phyloP scores from a whole-genome alignment of 92 coral and sea anemone species.

The Bergia puertoricense region DNA sequence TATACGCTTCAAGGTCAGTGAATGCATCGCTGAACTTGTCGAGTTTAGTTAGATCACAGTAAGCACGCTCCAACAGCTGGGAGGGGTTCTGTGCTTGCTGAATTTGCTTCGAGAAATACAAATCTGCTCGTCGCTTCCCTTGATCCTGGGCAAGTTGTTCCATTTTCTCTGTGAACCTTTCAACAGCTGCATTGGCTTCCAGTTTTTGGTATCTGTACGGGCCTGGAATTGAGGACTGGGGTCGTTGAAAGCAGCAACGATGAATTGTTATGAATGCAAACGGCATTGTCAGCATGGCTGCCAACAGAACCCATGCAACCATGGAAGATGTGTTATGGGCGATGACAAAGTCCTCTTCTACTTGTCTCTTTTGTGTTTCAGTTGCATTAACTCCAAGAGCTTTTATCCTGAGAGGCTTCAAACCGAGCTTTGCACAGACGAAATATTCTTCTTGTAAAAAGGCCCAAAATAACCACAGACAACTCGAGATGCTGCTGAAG shows the following conservation, averaged over 20 bases:
- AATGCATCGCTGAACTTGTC: conserved; percentile 73
- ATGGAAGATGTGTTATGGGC: conserved; percentile 68
- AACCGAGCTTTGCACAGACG: conserved; percentile 66
- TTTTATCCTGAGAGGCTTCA: conserved; percentile 47
- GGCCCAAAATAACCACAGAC: conserved; percentile 83
- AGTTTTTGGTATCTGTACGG: conserved; percentile 73
- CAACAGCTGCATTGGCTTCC: conserved; percentile 84
- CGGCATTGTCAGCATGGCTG: conserved; percentile 49
- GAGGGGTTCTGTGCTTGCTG: conserved; percentile 68
- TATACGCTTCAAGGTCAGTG: conserved; percentile 72
- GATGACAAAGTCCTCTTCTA: conserved; percentile 63
- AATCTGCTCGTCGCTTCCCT: conserved; percentile 80
- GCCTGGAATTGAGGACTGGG: conserved; percentile 69
- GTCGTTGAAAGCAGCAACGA: conserved; percentile 74
- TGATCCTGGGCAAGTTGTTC: conserved; percentile 75
- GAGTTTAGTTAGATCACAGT: conserved; percentile 64
- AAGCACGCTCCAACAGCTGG: conserved; percentile 68
- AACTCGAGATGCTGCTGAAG: conserved; percentile 57
- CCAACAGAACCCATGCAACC: conserved; percentile 67
- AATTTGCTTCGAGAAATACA: conserved; percentile 70
- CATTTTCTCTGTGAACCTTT: conserved; percentile 70
- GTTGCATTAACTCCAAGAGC: conserved; percentile 60
- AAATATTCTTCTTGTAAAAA: conserved; percentile 70
- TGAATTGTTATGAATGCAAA: conserved; percentile 54
- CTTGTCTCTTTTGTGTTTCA: conserved; percentile 40